Conservation (phyloP, 2,888 invertebrate genomes). For the Teinopalpus imperialis region DNA sequence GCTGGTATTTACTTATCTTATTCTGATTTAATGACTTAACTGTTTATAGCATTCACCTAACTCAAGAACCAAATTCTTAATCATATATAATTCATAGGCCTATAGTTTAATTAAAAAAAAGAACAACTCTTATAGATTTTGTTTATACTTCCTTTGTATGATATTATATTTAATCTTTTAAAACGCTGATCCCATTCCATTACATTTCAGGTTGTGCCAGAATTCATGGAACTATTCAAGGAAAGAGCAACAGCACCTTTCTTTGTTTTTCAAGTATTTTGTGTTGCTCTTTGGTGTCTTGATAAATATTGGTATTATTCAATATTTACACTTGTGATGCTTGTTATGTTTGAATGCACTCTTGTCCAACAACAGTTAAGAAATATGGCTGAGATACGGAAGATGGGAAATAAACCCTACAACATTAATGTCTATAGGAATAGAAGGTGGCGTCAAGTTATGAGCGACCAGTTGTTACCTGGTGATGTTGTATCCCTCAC, state of each 20-base stretch:
- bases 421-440: constrained; percentile 94
- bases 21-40: too few relatives aligned
- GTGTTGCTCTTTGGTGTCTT: constrained; percentile 98
- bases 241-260: constrained; percentile 99
- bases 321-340: constrained; percentile 97
- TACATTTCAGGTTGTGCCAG: constrained; percentile 93
- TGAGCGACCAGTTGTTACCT: constrained; percentile 94
- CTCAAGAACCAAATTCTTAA: too few relatives aligned
- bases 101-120: too few relatives aligned
- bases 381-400: constrained; percentile 99
- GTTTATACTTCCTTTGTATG: too few relatives aligned
- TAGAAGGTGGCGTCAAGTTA: constrained; percentile 92
- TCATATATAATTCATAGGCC: too few relatives aligned
- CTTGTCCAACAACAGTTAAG: constrained; percentile 98
- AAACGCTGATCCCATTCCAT: too few relatives aligned
- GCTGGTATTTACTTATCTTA: too few relatives aligned
- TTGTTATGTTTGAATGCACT: constrained; percentile 98
- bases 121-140: too few relatives aligned
- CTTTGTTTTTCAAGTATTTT: constrained; percentile 99
- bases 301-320: constrained; percentile 99
- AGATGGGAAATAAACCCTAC: constrained; percentile 99
- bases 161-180: too few relatives aligned
- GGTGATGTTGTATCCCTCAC: constrained; percentile 98
- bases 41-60: too few relatives aligned
- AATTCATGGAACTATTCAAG: constrained; percentile 97